Percentiles rank a stretch among this genome's conserved stretches.
Conservation (phyloP, 2,113 vertebrate species). For the Laticauda colubrina region DNA sequence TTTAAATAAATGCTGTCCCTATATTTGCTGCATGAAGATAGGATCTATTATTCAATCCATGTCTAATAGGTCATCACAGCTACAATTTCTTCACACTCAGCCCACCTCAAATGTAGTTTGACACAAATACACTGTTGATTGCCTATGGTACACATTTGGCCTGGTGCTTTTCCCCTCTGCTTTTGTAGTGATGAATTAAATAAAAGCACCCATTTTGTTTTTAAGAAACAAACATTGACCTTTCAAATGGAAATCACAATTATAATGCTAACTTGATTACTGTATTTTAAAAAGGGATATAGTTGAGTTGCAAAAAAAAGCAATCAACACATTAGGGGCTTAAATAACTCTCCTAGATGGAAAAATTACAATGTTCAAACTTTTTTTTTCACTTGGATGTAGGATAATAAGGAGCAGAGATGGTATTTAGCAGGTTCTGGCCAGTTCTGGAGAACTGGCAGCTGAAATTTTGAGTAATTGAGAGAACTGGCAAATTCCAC, state of each 20-base stretch:
- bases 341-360: neutral
- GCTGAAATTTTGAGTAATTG: too few relatives aligned
- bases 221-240: neutral
- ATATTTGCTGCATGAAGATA: neutral
- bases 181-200: neutral
- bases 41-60: neutral
- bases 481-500: too few relatives aligned
- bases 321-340: neutral
- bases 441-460: too few relatives aligned
- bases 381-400: neutral
- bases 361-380: neutral
- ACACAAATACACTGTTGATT: neutral
- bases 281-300: neutral
- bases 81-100: neutral
- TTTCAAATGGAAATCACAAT: neutral
- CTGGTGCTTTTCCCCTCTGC: neutral
- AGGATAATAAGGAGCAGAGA: neutral
- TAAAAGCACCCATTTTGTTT: neutral
- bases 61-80: neutral
- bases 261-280: neutral
- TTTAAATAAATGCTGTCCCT: neutral
- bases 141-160: neutral
- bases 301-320: neutral
- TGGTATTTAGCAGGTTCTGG: too few relatives aligned
- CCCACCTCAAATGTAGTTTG: neutral